Evolutionary conservation across 2,888 invertebrate genomes (phyloP).

Genomic region (Druceiella hillmani): DNA sequence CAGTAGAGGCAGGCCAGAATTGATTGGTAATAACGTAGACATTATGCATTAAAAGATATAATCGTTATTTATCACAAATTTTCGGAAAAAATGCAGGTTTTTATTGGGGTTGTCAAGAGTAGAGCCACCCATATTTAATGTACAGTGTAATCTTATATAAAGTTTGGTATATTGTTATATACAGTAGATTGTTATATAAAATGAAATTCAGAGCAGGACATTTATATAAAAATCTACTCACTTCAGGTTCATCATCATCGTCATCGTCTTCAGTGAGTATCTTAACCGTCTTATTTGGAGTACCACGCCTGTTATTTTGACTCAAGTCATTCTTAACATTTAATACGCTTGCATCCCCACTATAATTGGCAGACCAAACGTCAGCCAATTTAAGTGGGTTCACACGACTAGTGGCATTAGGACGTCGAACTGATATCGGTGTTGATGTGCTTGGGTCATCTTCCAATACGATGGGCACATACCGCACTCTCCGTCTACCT

Average conservation of each 20-base stretch:
- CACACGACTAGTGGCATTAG: not conserved
- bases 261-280: conserved; percentile 37
- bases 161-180: too few species aligned
- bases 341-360: too few species aligned
- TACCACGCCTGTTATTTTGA: not conserved
- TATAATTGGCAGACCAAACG: conserved; percentile 7
- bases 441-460: conserved; percentile 44
- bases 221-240: conserved; percentile 9
- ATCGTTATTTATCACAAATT: too few species aligned
- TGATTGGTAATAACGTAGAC: too few species aligned
- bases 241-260: conserved; percentile 33
- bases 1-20: too few species aligned
- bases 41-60: too few species aligned
- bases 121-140: too few species aligned
- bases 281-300: conserved; percentile 1
- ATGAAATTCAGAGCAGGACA: not conserved
- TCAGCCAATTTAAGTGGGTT: not conserved
- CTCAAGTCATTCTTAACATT: not conserved
- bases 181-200: not conserved
- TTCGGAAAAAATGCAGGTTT: too few species aligned
- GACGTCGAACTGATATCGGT: conserved; percentile 30
- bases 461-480: conserved; percentile 43
- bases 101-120: too few species aligned
- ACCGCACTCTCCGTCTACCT: conserved; percentile 37
- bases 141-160: too few species aligned